Base-by-base conservation (phyloP, 2,888 invertebrate genomes). In the Phorcus lineatus region DNA sequence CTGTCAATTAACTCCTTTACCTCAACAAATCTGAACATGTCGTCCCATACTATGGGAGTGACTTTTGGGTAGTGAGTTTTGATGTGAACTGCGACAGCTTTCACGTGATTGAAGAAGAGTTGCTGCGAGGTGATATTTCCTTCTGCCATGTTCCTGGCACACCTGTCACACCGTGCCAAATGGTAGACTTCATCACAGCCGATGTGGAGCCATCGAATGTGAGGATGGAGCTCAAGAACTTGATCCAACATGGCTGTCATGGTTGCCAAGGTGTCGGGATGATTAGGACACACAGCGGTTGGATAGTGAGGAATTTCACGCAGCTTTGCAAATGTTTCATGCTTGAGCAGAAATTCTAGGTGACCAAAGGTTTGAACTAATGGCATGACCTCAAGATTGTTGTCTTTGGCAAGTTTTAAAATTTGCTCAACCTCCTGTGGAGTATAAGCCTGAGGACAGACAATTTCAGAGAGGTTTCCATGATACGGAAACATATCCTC, bases 351-450 rank as follows among this genome's bases (percentile, higher is more conserved):
- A 93, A 96, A 96, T 92, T 97, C 97, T 93, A 97, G 93, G 91
- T 97, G 97, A 0, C 97, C 97, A 92, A 97, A 97, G 0, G 96
- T 96, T 93, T 97, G 97, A n/a, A 97, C 94, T 77, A 97, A 93
- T 0, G 97, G 97, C 86, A 97, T 96, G 0, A 96, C 95, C 83
- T 95, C 95, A 0, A 97, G 94, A 17, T 95, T 94, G 80, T 94
- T 94, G 24, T 94, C 90, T 40, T 92, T 91, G 0, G 96, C 96
- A 90, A 96, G 94, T 81, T 95, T 93, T 77, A 96, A 92, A 77
- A 97, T 95, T 86, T 95, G 94, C 66, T 85, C 75, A 74, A 94
- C 88, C 36, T 91, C 91, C 62, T 88, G 88, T 57, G 86, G 85
- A 74, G 90, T 90, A 84, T 97, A 97, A 78, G 95, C 94, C 91